Evolutionary conservation across 2,113 vertebrate species (phyloP), one percentile per base, ranked within the genome.

Genomic region (Platysternon megacephalum): DNA sequence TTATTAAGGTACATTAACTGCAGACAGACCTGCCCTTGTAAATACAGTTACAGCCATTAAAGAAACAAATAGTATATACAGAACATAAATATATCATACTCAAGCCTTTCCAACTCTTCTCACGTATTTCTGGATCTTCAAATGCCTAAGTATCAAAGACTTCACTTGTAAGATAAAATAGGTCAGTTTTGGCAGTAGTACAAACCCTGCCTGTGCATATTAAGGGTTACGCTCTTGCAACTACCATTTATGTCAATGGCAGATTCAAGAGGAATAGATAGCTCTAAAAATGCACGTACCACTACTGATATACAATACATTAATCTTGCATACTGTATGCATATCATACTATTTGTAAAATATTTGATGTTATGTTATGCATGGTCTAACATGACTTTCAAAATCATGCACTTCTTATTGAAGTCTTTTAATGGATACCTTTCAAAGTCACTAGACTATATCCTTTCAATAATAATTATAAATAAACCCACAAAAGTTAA

Each of bases 381-480:
- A 89, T 79, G 88, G 87, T 95, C 95, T 76, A 95, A 78, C 26
- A 95, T 44, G 91, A 22, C 85, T 83, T 83, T 95, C 65, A 55
- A 95, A 97, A 82, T 86, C 93, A 95, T 65, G 87, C n/a, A 86
- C 26, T 93, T 84, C 61, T 58, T 89, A 85, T 82, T 97, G 93
- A 97, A 97, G 93, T 94, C 49, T 89, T 81, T 48, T 81, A 91
- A 92, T 28, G 87, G 56, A 94, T 88, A 61, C 78, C 68, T 96
- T 94, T 49, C 96, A 98, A 89, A 98, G 88, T 88, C 96, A 90
- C 94, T 95, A 94, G 78, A 91, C 97, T 76, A 61, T 88, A 51
- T 93, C 96, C 82, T 56, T 89, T 93, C 96, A 97, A 97, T 98
- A 95, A 97, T 97, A 90, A 97, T n/a, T n/a, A 19, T n/a, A 68